These are phyloP conservation scores for Hylaeus volcanicus DNA, from an alignment of 1,140 invertebrate genomes.

Conservation along the genomic window DNA sequence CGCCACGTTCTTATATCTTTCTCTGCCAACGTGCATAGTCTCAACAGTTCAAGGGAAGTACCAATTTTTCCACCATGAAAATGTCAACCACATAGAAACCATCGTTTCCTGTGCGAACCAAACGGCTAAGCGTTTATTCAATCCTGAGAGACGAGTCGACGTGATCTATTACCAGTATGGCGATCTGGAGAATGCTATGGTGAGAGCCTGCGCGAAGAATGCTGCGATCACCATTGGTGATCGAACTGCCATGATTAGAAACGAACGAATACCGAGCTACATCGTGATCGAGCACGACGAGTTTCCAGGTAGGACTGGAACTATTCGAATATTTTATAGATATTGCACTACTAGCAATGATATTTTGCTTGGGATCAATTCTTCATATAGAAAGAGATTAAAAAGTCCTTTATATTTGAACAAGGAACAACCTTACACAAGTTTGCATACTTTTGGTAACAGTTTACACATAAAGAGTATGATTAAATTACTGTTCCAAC, in stretches of 20 bases:
- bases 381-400: too few relatives aligned
- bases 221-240: background rate
- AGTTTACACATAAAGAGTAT: too few relatives aligned
- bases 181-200: conserved; percentile 10
- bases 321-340: too few relatives aligned
- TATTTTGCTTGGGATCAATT: too few relatives aligned
- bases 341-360: too few relatives aligned
- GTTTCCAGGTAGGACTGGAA: background rate
- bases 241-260: background rate
- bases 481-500: too few relatives aligned
- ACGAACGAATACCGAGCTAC: conserved; percentile 4
- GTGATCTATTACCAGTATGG: background rate
- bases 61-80: background rate
- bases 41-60: background rate
- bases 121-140: conserved; percentile 26
- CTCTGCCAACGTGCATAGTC: background rate
- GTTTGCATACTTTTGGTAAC: too few relatives aligned
- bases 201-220: background rate
- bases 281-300: conserved; percentile 15
- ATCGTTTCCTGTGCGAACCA: conserved; percentile 1
- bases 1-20: background rate
- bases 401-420: too few relatives aligned
- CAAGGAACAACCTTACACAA: too few relatives aligned
- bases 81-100: background rate
- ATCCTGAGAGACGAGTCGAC: conserved; percentile 33